Base-by-base conservation (phyloP, 2,888 invertebrate species). In the Stenichneumon culpator region DNA sequence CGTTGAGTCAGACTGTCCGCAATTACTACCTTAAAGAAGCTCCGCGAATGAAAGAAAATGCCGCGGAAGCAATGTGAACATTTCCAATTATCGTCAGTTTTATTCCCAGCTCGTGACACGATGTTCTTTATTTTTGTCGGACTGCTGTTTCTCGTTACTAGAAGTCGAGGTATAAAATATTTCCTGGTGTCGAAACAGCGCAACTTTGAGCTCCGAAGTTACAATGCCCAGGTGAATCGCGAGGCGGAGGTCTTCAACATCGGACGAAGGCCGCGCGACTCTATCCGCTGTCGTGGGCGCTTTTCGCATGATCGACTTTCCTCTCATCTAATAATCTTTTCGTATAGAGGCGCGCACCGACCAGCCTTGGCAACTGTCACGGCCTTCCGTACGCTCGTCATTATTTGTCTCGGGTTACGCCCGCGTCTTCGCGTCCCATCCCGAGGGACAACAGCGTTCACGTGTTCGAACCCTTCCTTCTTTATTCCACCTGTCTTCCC, bases 251-350 rank as follows among this genome's bases (percentile, higher is more conserved):
- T 81, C 84, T 73, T 73, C 63, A 52, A 75, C 52, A 54, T 78
- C 77, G 65, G 36, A 39, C 36, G 44, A 69, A 63, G 47, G 77
- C 25, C 50, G 52, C 54, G 44, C 47, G 65, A 39, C 22, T 32
- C 22, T 32, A 14, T 74, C 36, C 68, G 32, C 80, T 70, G 50
- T 82, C 85, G 72, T 68, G 44, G 63, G 65, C 70, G 73, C 77
- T 87, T 86, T 86, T 86, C 87, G 83, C 87, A 85, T 85, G 86
- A 87, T 88, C 80, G 87, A 84, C 86, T 88, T 88, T 85, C 72
- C 72, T 75, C 77, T 67, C 54, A 54, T 79, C 65, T 67, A 68
- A 22, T 50, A 52, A 63, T 63, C 47, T 73, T 54, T 52, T 39
- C 32, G 57, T 70, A 52, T 57, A 25, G 69, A 60, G 44, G 63